Percentiles rank a stretch among this genome's conserved stretches.
phyloP scores from a whole-genome alignment of 2,888 invertebrate genomes.

The Iphiclides podalirius region DNA sequence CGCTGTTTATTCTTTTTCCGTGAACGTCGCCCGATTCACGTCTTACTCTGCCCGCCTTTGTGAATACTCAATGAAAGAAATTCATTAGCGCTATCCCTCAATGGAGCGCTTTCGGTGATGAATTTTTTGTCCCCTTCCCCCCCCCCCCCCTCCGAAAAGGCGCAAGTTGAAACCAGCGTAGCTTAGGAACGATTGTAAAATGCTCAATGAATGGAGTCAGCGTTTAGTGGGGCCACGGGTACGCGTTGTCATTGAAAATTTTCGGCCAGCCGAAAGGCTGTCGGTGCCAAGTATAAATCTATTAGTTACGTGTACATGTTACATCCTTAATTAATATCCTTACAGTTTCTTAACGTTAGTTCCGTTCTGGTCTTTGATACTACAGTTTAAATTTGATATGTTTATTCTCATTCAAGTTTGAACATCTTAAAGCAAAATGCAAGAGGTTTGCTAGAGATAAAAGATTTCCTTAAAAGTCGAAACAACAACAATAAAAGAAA shows the following conservation, averaged over 20 bases:
- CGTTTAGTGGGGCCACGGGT: constrained; percentile 1
- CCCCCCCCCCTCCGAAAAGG: constrained; percentile 18
- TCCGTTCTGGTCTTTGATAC: too few species aligned
- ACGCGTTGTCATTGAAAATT: constrained; percentile 1
- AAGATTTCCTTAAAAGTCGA: constrained; percentile 35
- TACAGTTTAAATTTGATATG: too few species aligned
- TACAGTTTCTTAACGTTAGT: too few species aligned
- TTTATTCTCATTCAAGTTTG: too few species aligned
- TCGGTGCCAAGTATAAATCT: too few species aligned
- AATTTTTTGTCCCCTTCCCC: constrained; percentile 45
- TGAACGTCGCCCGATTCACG: constrained; percentile 54
- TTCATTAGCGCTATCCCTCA: constrained; percentile 59
- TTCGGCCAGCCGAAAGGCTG: neutral
- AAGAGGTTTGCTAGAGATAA: neutral
- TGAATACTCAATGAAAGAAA: constrained; percentile 68
- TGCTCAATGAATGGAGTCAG: constrained; percentile 16
- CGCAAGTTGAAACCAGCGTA: constrained; percentile 12
- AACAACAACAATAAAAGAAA: constrained; percentile 53
- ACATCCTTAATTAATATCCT: too few species aligned
- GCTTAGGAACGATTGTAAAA: constrained; percentile 36
- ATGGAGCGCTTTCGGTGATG: constrained; percentile 44
- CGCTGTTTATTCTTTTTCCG: constrained; percentile 62
- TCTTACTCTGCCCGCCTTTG: constrained; percentile 57
- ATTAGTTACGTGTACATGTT: too few species aligned
- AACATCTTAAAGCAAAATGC: too few species aligned